These are phyloP conservation scores for Neosilurus hyrtlii DNA, from an alignment of 2,797 vertebrate species.

Conservation along the genomic window DNA sequence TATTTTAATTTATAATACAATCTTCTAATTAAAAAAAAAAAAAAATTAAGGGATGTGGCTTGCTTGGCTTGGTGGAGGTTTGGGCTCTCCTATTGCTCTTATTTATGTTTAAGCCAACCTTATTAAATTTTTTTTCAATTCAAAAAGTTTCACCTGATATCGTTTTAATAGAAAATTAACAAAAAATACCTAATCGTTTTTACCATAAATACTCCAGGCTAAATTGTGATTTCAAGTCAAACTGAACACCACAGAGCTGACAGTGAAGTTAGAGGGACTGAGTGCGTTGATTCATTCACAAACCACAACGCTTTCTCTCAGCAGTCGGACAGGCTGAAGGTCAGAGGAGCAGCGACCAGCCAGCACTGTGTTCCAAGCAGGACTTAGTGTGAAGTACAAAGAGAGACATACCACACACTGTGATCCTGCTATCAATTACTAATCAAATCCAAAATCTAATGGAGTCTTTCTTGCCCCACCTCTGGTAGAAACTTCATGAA, in stretches of 20 bases:
- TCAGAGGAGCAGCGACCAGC: background rate
- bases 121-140: background rate
- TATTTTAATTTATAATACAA: too few relatives aligned
- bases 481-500: too few relatives aligned
- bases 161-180: too few relatives aligned
- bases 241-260: background rate
- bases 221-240: background rate
- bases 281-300: background rate
- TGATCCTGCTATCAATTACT: background rate
- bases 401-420: background rate
- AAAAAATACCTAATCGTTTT: background rate
- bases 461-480: too few relatives aligned
- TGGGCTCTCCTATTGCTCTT: too few relatives aligned
- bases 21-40: too few relatives aligned
- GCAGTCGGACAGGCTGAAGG: background rate
- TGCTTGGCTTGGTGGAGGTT: too few relatives aligned
- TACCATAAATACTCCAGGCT: too few relatives aligned
- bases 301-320: slow-evolving; percentile 17
- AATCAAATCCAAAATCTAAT: too few relatives aligned
- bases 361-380: slow-evolving; percentile 30
- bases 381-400: slow-evolving; percentile 34
- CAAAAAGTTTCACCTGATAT: background rate
- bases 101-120: background rate
- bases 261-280: background rate
- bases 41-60: too few relatives aligned